Percentiles rank a stretch among this genome's conserved stretches.
Evolutionary conservation across 2,888 invertebrate genomes (phyloP).

Genomic region (Amaurobius ferox): DNA sequence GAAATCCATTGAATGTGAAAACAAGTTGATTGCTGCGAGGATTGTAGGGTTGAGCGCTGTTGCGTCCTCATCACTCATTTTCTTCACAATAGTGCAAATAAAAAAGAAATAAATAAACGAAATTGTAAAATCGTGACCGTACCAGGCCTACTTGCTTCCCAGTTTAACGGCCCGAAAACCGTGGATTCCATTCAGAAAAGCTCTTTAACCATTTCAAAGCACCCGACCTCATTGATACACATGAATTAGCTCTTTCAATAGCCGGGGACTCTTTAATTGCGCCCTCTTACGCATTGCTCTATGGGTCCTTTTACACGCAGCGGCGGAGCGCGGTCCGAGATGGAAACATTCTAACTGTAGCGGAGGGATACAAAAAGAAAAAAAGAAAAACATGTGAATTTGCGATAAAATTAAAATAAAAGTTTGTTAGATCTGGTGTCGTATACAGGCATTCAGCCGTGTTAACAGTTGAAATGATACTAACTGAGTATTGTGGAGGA

Average conservation of each 20-base stretch:
- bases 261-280: slow-evolving; percentile 19
- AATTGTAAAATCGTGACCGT: slow-evolving; percentile 30
- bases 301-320: slow-evolving; percentile 21
- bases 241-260: slow-evolving; percentile 51
- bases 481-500: too few relatives aligned
- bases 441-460: not conserved
- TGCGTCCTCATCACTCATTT: slow-evolving; percentile 18
- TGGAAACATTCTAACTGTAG: not conserved
- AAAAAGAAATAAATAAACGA: slow-evolving; percentile 13
- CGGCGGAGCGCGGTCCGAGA: not conserved
- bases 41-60: slow-evolving; percentile 17
- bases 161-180: slow-evolving; percentile 26
- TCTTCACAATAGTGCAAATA: slow-evolving; percentile 15
- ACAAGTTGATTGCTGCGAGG: slow-evolving; percentile 12
- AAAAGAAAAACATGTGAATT: not conserved
- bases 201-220: slow-evolving; percentile 58
- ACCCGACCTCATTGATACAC: slow-evolving; percentile 59
- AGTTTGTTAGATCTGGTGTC: not conserved
- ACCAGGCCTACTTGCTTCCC: slow-evolving; percentile 35
- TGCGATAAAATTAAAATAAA: not conserved
- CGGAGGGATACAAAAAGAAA: not conserved
- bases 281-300: slow-evolving; percentile 20
- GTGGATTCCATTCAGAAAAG: slow-evolving; percentile 30
- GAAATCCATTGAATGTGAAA: not conserved
- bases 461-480: not conserved